Evolutionary conservation across 2,888 invertebrate species (phyloP).

Genomic region (Patella depressa): DNA sequence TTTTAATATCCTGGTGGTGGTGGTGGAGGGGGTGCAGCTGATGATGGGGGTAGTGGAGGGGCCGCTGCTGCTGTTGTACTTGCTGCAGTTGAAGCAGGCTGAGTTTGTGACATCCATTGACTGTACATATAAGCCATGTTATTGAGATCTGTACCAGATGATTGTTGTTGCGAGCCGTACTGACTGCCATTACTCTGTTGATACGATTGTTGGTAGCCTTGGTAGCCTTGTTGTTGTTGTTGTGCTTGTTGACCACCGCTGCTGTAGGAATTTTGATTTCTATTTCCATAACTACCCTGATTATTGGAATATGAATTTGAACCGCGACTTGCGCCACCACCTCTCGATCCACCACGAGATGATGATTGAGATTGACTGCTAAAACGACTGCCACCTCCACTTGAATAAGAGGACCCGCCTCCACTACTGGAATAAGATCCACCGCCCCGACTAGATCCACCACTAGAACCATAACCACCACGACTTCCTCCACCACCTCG

Average conservation of each 20-base stretch:
- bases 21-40: slow-evolving; percentile 30
- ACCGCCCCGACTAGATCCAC: slow-evolving; percentile 18
- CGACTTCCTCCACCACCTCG: slow-evolving; percentile 17
- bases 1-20: slow-evolving; percentile 28
- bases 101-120: slow-evolving; percentile 44
- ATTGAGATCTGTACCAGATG: slow-evolving; percentile 31
- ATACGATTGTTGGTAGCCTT: not conserved
- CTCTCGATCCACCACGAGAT: not conserved
- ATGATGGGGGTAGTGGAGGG: slow-evolving; percentile 36
- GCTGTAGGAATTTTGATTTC: not conserved
- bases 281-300: slow-evolving; percentile 17
- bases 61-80: slow-evolving; percentile 13
- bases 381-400: slow-evolving; percentile 7
- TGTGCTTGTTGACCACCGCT: not conserved
- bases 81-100: slow-evolving; percentile 2
- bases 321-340: not conserved
- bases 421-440: slow-evolving; percentile 1
- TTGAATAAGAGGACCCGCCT: slow-evolving; percentile 15
- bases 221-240: slow-evolving; percentile 14
- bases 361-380: not conserved
- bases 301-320: slow-evolving; percentile 11
- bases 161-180: slow-evolving; percentile 15
- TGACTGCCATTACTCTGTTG: slow-evolving; percentile 20
- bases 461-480: slow-evolving; percentile 18
- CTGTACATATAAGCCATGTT: slow-evolving; percentile 48